phyloP scores from a whole-genome alignment of 2,888 invertebrate species.

The Archaeoteleia sp. region DNA sequence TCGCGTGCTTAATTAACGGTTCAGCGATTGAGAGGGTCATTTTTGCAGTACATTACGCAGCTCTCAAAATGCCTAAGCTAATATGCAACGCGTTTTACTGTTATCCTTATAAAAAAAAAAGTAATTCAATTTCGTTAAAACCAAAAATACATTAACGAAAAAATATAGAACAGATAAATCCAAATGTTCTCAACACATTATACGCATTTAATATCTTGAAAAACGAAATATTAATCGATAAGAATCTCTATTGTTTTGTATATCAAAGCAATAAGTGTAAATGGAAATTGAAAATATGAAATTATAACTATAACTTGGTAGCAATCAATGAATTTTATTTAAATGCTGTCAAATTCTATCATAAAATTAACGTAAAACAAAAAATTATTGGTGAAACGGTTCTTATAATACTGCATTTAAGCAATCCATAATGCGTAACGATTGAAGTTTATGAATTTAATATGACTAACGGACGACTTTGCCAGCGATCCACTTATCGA shows the following conservation, averaged over 20 bases:
- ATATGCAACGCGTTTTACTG: slow-evolving; percentile 43
- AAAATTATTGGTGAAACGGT: background rate
- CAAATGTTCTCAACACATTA: no score
- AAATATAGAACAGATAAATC: slow-evolving; percentile 3
- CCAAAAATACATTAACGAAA: background rate
- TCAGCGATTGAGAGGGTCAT: slow-evolving; percentile 47
- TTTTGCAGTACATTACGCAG: slow-evolving; percentile 49
- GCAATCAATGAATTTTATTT: background rate
- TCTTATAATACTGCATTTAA: background rate
- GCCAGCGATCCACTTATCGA: slow-evolving; percentile 11
- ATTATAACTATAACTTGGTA: slow-evolving; percentile 2
- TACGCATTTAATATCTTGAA: no score
- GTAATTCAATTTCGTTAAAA: background rate
- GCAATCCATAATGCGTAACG: slow-evolving; percentile 1
- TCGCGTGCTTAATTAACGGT: slow-evolving; percentile 55
- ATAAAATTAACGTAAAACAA: no score
- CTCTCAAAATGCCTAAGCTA: slow-evolving; percentile 47
- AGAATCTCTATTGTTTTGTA: no score
- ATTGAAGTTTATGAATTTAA: slow-evolving; percentile 22
- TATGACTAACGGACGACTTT: slow-evolving; percentile 6
- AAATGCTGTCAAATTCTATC: background rate
- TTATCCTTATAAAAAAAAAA: slow-evolving; percentile 22
- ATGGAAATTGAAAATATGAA: no score
- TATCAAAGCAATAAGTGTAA: no score
- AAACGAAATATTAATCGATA: no score